phyloP scores from a whole-genome alignment of 2,797 vertebrate species.

The Ibycter americanus region DNA sequence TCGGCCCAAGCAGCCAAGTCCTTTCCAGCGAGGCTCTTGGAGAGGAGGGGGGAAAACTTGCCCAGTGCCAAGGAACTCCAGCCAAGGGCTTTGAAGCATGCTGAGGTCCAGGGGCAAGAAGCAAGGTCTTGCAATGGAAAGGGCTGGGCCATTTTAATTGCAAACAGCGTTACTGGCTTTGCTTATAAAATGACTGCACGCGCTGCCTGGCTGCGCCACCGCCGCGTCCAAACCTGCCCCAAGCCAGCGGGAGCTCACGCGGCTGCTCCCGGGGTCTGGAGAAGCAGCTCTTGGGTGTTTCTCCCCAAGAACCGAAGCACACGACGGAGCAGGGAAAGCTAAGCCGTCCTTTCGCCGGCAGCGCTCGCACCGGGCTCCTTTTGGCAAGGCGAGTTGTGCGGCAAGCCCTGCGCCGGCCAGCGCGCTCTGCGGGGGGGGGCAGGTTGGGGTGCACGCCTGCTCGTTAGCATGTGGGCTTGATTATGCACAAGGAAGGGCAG shows the following conservation, averaged over 20 bases:
- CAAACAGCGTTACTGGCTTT: not conserved
- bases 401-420: not conserved
- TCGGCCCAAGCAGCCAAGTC: accelerated
- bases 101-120: not conserved
- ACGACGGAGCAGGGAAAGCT: not conserved
- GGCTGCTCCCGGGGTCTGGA: not conserved
- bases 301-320: not conserved
- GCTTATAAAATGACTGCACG: not conserved
- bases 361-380: accelerated
- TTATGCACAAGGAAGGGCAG: not conserved
- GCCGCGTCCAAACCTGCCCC: not conserved
- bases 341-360: accelerated
- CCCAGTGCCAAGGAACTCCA: not conserved
- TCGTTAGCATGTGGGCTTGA: not conserved
- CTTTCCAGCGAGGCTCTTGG: not conserved
- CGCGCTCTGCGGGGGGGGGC: not conserved
- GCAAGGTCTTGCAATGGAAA: not conserved
- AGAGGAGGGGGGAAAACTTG: not conserved
- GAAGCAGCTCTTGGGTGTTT: not conserved
- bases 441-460: not conserved
- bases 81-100: not conserved
- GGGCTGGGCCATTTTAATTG: not conserved
- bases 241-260: accelerated
- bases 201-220: not conserved
- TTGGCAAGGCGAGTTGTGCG: accelerated